These are phyloP conservation scores for Matsumurasca onukii DNA, from an alignment of 1,140 invertebrate species.

Conservation along the genomic window DNA sequence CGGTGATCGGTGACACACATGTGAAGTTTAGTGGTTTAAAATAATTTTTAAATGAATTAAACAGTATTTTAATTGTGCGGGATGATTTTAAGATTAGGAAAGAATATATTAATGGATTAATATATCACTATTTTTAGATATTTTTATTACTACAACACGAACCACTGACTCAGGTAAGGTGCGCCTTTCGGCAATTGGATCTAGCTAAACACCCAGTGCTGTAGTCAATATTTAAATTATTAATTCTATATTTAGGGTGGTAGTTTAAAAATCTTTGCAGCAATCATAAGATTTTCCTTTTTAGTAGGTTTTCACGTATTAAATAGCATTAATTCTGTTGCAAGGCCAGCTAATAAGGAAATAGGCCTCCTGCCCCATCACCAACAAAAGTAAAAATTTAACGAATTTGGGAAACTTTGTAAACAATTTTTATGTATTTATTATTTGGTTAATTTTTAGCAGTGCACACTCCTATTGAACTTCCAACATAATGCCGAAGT, in stretches of 20 bases:
- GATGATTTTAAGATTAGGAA: slow-evolving; percentile 23
- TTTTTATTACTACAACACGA: not conserved
- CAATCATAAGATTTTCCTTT: no score
- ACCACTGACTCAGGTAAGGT: slow-evolving; percentile 23
- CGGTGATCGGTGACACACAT: slow-evolving; percentile 24
- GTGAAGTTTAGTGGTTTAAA: slow-evolving; percentile 9
- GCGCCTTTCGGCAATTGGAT: slow-evolving; percentile 15
- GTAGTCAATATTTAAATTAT: slow-evolving; percentile 4
- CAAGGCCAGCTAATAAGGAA: no score
- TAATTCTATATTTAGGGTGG: slow-evolving; percentile 6
- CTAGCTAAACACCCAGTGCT: not conserved
- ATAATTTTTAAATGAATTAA: slow-evolving; percentile 12
- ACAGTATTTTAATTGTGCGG: slow-evolving; percentile 11
- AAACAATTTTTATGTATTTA: no score
- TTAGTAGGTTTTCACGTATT: no score
- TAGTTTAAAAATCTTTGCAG: no score
- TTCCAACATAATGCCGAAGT: no score
- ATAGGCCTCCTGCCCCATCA: no score
- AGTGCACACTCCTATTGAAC: no score
- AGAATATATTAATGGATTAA: not conserved
- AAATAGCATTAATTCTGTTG: no score
- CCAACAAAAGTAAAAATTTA: no score
- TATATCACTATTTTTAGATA: not conserved
- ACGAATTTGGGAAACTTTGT: no score
- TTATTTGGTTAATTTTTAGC: no score